Evolutionary conservation across 2,113 vertebrate species (phyloP).

Genomic region (Hoplias malabaricus): DNA sequence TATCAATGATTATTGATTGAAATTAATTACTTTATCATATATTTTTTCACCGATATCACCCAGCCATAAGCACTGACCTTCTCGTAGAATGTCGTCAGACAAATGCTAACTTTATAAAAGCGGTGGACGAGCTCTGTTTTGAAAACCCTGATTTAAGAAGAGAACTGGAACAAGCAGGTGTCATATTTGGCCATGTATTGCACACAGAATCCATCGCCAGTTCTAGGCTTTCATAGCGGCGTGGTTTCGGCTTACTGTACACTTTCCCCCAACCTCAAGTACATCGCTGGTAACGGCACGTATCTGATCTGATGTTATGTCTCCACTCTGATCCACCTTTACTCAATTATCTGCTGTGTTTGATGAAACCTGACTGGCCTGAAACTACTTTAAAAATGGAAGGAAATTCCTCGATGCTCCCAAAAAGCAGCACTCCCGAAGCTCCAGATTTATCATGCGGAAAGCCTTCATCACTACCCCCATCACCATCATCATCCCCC

Average conservation of each 20-base stretch:
- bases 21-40: no score
- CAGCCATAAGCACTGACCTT: no score
- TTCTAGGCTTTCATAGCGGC: background rate
- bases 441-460: conserved; percentile 58
- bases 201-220: background rate
- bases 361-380: conserved; percentile 17
- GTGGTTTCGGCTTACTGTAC: background rate
- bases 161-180: no score
- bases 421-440: conserved; percentile 1
- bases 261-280: background rate
- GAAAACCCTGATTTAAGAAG: no score
- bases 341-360: background rate
- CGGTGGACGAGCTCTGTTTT: no score
- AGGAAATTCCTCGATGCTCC: conserved; percentile 10
- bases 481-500: conserved; percentile 44
- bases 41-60: no score
- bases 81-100: no score
- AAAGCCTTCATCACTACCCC: conserved; percentile 47
- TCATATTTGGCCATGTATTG: no score
- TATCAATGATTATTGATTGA: no score
- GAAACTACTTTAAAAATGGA: conserved; percentile 27
- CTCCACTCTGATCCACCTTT: conserved; percentile 1
- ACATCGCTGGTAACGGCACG: conserved; percentile 13
- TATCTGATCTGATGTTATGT: background rate
- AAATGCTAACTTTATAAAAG: no score